Evolutionary conservation across 2,797 vertebrate genomes (phyloP), one percentile per base, ranked within the genome.

Genomic region (Acrocephalus scirpaceus): DNA sequence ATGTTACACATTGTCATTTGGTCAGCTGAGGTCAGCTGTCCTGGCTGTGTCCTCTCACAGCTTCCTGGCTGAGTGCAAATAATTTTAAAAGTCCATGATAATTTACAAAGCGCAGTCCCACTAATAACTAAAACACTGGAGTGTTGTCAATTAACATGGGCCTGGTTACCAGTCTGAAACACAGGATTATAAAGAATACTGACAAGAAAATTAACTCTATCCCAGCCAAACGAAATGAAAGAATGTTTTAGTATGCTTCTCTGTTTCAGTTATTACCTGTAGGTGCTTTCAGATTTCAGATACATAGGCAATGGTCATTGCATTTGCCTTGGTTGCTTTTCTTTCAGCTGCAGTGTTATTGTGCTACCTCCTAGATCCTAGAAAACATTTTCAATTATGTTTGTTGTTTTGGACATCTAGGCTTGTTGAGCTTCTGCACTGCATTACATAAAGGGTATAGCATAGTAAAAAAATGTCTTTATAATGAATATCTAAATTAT

Each of bases 281-380:
- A 72, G 69, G 51, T 65, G 13, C 25, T 34, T 88, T 86, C 44
- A 66, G 14, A 66, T 45, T 88, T 89, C 32, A 53, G 29, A 30
- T 58, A 42, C 0, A 0, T 47, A 34, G 17, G 29, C 15, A 54
- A 1, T 64, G 15, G 18, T 86, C 20, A 25, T 18, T 40, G 16
- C 0, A 2, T 83, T 79, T 79, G 20, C 20, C 12, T 48, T 56
- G 10, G 8, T 48, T 3, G 1, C 44, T 74, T 72, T 45, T 77
- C 22, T 85, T 72, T 64, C 14, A 47, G 12, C 29, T n/a, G 18
- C 36, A 34, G 11, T 40, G 23, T 53, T 75, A 34, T 13, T 93
- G 79, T 69, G 20, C 21, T 54, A 38, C 16, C 16, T 76, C 19
- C 7, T 32, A 1, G 26, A 15, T 67, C 11, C 38, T 38, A 38